Percentiles rank a stretch among this genome's conserved stretches.
Conservation (phyloP, 1,140 invertebrate species). For the Lepidostoma basale region DNA sequence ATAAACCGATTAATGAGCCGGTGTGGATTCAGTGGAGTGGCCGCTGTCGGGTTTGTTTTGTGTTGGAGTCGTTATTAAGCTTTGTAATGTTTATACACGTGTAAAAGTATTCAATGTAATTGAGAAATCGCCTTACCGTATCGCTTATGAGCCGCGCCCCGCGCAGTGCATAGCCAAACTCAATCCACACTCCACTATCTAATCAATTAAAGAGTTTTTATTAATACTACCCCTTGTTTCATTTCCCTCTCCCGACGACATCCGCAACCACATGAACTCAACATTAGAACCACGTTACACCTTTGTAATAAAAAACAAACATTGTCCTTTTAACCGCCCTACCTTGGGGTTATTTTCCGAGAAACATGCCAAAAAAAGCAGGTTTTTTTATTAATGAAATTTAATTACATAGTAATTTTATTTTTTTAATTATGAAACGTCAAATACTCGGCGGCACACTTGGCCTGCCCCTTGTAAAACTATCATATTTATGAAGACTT, state of each 20-base stretch:
- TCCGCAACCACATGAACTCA: too few species aligned
- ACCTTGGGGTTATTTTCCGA: too few species aligned
- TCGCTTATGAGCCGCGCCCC: slow-evolving; percentile 20
- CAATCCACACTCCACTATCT: slow-evolving; percentile 26
- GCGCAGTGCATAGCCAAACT: too few species aligned
- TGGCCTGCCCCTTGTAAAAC: too few species aligned
- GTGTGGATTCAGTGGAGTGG: neutral
- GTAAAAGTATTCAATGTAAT: slow-evolving; percentile 13
- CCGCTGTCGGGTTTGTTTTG: neutral
- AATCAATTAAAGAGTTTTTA: slow-evolving; percentile 32
- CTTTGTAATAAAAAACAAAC: neutral
- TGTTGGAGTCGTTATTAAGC: neutral
- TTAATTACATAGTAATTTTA: too few species aligned
- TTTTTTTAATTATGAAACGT: too few species aligned
- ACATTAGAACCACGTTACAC: too few species aligned
- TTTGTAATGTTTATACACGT: slow-evolving; percentile 12
- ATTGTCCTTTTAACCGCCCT: too few species aligned
- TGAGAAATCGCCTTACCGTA: slow-evolving; percentile 16
- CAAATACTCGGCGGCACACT: too few species aligned
- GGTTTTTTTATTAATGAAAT: too few species aligned
- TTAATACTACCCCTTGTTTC: slow-evolving; percentile 24
- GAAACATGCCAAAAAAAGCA: too few species aligned
- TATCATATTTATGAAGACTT: too few species aligned
- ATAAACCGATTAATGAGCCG: slow-evolving; percentile 1
- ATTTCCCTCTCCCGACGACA: neutral